Base-by-base conservation (phyloP, 2,113 vertebrate genomes). In the Polypterus senegalus region DNA sequence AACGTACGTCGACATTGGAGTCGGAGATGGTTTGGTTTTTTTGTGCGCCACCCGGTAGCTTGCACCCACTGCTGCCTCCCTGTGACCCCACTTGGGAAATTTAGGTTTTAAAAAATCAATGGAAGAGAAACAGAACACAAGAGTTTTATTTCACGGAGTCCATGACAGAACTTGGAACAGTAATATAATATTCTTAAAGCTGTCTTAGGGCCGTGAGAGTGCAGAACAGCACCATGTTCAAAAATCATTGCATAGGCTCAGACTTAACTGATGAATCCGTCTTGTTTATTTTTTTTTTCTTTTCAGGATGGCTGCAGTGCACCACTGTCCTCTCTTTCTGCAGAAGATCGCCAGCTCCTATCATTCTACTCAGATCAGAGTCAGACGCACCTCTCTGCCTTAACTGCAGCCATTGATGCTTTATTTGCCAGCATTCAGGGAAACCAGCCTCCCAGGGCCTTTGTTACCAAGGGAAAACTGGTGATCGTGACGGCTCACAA, bases 291-390 rank as follows among this genome's bases (percentile, higher is more conserved):
- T n/a, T 43, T 43, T 51, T 44, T 47, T 54, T 54, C 52, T 65
- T 47, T 58, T n/a, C 49, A 9, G 6, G 9, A 7, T 49, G 27
- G 7, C 48, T 56, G 1, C 27, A 44, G 3, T 11, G 7, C 49
- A 6, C 54, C 52, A 5, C 79, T 83, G 83, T 3, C 80, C 64
- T 73, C 71, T 75, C 87, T 47, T 81, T 85, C 89, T 27, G 65
- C 87, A 5, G 84, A 86, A 64, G 91, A 93, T 66, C 86, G 83
- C 0, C 89, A 92, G 74, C 82, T 94, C 60, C 79, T 95, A 27
- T 87, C 86, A 46, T 94, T 95, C 69, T 95, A 95, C 6, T 87
- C 89, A 1, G 89, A 86, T 6, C 92, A 95, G 74, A 92, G 92
- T 73, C 79, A 88, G 47, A 75, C 82, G 47, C 90, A 93, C 70